phyloP scores from a whole-genome alignment of 2,888 invertebrate species.

The Sphaerophoria rueppellii region DNA sequence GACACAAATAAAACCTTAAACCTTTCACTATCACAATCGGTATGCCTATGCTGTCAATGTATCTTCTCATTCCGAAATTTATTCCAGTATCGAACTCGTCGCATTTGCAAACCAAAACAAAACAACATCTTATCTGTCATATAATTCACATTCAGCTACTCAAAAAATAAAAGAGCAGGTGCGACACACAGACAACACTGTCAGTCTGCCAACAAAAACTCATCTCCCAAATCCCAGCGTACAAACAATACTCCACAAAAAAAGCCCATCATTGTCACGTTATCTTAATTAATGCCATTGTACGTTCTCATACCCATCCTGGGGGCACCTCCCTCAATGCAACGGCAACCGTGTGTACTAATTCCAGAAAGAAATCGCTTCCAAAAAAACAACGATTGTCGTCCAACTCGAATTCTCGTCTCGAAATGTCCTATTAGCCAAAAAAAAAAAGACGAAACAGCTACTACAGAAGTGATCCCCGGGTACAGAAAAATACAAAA shows the following conservation, averaged over 20 bases:
- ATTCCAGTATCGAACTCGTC: slow-evolving; percentile 25
- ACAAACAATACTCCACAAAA: slow-evolving; percentile 54
- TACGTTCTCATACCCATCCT: background rate
- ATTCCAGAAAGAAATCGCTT: slow-evolving; percentile 67
- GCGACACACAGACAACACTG: slow-evolving; percentile 18
- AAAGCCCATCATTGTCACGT: slow-evolving; percentile 72
- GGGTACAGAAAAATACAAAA: slow-evolving; percentile 52
- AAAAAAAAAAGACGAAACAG: slow-evolving; percentile 9
- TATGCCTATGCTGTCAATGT: slow-evolving; percentile 17
- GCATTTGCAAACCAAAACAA: slow-evolving; percentile 4
- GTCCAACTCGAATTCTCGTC: slow-evolving; percentile 64
- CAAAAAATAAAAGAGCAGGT: slow-evolving; percentile 11
- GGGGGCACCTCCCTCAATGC: background rate
- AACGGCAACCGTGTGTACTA: slow-evolving; percentile 5
- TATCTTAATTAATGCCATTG: slow-evolving; percentile 74
- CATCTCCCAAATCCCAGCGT: background rate
- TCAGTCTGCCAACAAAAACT: slow-evolving; percentile 27
- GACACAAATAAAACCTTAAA: slow-evolving; percentile 52
- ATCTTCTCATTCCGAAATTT: slow-evolving; percentile 47
- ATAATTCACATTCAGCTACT: slow-evolving; percentile 44
- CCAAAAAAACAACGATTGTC: slow-evolving; percentile 58
- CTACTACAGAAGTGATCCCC: slow-evolving; percentile 18
- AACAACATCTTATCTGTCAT: slow-evolving; percentile 51
- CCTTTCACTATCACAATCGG: slow-evolving; percentile 48
- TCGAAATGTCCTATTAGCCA: slow-evolving; percentile 69